Base-by-base conservation (phyloP, 1,140 invertebrate species). In the Apis dorsata region DNA sequence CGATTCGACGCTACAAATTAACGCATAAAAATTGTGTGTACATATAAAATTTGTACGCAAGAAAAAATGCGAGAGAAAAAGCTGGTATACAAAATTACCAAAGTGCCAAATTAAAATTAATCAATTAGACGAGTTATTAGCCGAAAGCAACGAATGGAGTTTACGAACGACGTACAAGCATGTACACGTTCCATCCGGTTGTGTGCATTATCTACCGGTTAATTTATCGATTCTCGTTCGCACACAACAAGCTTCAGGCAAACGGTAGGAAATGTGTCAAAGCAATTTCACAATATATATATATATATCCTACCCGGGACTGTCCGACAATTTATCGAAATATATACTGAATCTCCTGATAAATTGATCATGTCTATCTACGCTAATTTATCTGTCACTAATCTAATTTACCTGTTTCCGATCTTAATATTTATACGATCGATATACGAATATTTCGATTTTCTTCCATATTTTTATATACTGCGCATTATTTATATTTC, bases 261-360 rank as follows among this genome's bases (percentile, higher is more conserved):
- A 63, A 71, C 60, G 24, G 70, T 73, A 80, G 79, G 79, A 80
- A 80, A 80, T 66, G 79, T 73, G 79, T 73, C 79, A 71, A 80
- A 80, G 79, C 79, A 73, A 80, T 80, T 80, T 80, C 79, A 80
- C 70, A 60, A 80, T 80, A 34, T 4, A 34, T 28, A 28, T 34
- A 34, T 34, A 34, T 34, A 34, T 44, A 80, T 66, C 53, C 79
- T 13, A 65, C 70, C 19, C 51, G 79, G 49, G 34, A 24, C 79
- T 65, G 79, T 73, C 60, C 70, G 70, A 80, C 79, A 73, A 80
- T 80, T 80, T 73, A 80, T 80, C 70, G 79, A 80, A 73, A 73
- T 55, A 51, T 55, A 51, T 34, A 55, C 69, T 21, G 65, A 53
- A 44, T 65, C 60, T 66, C 49, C 57, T 34, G 57, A n/a, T 70